Percentiles rank a stretch among this genome's conserved stretches.
phyloP scores from a whole-genome alignment of 2,888 invertebrate species.

The Drosophila acutilabella region DNA sequence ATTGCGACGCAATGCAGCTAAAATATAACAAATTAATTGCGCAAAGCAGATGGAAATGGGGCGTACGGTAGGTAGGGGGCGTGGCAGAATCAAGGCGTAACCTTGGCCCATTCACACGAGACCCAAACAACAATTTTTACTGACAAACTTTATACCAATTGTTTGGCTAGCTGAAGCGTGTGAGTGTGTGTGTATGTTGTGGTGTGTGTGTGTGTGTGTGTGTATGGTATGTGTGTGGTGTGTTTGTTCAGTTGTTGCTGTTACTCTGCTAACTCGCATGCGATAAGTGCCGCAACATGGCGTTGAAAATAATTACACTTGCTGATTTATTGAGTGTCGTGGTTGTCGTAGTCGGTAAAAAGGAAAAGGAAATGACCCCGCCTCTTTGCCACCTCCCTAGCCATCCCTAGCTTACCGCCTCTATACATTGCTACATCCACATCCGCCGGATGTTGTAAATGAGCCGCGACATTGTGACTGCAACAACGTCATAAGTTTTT shows the following conservation, averaged over 20 bases:
- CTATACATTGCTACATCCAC: background rate
- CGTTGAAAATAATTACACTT: slow-evolving; percentile 76
- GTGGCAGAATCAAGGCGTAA: slow-evolving; percentile 5
- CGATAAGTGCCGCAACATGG: slow-evolving; percentile 51
- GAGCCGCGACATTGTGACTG: slow-evolving; percentile 66
- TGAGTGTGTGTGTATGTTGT: background rate
- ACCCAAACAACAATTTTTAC: slow-evolving; percentile 36
- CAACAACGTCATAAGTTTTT: slow-evolving; percentile 41
- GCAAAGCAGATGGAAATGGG: slow-evolving; percentile 13
- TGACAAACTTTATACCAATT: slow-evolving; percentile 57
- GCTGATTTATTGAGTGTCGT: slow-evolving; percentile 78
- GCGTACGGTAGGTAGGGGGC: background rate
- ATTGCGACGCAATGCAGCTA: slow-evolving; percentile 59
- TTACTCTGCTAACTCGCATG: slow-evolving; percentile 38
- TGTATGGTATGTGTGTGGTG: slow-evolving; percentile 6
- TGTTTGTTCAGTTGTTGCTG: slow-evolving; percentile 9
- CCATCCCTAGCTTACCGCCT: background rate
- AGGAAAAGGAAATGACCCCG: slow-evolving; percentile 33
- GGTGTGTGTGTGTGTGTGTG: background rate
- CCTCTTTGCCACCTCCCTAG: background rate
- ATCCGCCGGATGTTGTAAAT: slow-evolving; percentile 66
- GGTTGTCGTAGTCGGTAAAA: slow-evolving; percentile 33
- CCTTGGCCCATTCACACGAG: slow-evolving; percentile 17
- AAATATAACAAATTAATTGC: slow-evolving; percentile 58
- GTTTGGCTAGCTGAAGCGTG: slow-evolving; percentile 22